These are phyloP conservation scores for Lethenteron camtschaticum DNA, from an alignment of 2,113 vertebrate species.

Conservation along the genomic window DNA sequence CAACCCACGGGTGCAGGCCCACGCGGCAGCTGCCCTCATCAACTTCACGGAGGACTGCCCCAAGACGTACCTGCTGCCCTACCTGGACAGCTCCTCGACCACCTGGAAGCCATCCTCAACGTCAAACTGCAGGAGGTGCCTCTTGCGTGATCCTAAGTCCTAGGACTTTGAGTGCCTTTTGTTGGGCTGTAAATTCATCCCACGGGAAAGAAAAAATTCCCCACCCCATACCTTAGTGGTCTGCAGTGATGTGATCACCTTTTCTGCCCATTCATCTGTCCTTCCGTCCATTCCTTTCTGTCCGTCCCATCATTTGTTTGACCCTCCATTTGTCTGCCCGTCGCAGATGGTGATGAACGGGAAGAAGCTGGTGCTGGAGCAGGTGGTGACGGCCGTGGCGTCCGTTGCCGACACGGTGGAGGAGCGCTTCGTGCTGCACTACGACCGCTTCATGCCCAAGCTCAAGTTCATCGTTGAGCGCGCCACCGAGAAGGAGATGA, in stretches of 20 bases:
- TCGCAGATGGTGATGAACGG: conserved; percentile 86
- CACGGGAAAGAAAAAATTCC: too few relatives aligned
- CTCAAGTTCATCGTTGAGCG: conserved; percentile 93
- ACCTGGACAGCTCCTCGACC: conserved; percentile 80
- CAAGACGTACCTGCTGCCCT: conserved; percentile 64
- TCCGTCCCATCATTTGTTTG: neutral
- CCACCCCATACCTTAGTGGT: too few relatives aligned
- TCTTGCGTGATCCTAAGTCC: neutral
- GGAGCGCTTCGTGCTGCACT: conserved; percentile 94
- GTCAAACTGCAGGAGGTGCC: conserved; percentile 80
- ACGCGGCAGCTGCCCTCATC: conserved; percentile 81
- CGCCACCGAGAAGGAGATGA: conserved; percentile 77
- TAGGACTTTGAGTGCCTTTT: too few relatives aligned
- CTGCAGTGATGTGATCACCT: too few relatives aligned
- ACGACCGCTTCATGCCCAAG: conserved; percentile 90
- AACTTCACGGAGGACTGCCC: conserved; percentile 98
- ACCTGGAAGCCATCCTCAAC: conserved; percentile 85
- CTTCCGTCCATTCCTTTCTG: too few relatives aligned
- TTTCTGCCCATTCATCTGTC: too few relatives aligned
- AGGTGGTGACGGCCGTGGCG: conserved; percentile 95
- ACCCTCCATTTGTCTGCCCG: conserved; percentile 10
- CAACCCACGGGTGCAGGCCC: conserved; percentile 84
- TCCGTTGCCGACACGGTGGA: conserved; percentile 95
- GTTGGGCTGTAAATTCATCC: too few relatives aligned
- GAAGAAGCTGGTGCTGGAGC: conserved; percentile 88